A percentile compares a stretch with the other conserved stretches of the same genome.
phyloP scores from a whole-genome alignment of 2,797 vertebrate genomes.

The Holocentrus rufus region DNA sequence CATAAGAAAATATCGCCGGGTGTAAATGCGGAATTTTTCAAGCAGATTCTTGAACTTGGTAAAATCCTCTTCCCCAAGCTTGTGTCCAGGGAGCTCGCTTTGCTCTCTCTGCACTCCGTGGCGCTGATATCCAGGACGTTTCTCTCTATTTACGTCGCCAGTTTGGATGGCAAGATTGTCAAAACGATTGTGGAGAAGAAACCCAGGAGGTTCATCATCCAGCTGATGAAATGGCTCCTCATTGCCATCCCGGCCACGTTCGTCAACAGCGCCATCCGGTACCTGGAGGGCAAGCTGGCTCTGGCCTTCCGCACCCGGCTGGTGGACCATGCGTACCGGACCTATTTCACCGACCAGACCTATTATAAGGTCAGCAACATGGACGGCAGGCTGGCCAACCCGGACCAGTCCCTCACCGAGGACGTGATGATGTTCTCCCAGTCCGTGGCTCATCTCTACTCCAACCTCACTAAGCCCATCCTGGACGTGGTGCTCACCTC shows the following conservation, averaged over 20 bases:
- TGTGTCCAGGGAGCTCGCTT: slow-evolving; percentile 87
- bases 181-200: slow-evolving; percentile 97
- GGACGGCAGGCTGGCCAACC: slow-evolving; percentile 95
- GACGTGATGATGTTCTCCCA: slow-evolving; percentile 98
- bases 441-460: slow-evolving; percentile 95
- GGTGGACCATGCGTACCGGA: slow-evolving; percentile 91
- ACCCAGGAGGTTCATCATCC: slow-evolving; percentile 87
- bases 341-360: slow-evolving; percentile 95
- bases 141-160: slow-evolving; percentile 96
- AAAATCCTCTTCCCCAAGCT: slow-evolving; percentile 92
- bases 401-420: slow-evolving; percentile 97
- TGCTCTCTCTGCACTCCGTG: slow-evolving; percentile 92
- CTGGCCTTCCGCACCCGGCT: slow-evolving; percentile 95
- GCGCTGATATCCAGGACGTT: slow-evolving; percentile 95
- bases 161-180: slow-evolving; percentile 95
- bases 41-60: slow-evolving; percentile 89
- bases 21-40: slow-evolving; percentile 89
- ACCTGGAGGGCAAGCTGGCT: slow-evolving; percentile 95
- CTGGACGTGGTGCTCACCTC: slow-evolving; percentile 95
- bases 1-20: slow-evolving; percentile 80
- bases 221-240: slow-evolving; percentile 94
- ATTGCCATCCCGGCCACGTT: slow-evolving; percentile 98
- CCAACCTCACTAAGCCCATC: slow-evolving; percentile 98
- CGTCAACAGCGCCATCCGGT: slow-evolving; percentile 97
- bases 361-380: slow-evolving; percentile 97